Percentiles rank a stretch among this genome's conserved stretches.
phyloP scores from a whole-genome alignment of 1,140 invertebrate genomes.

The Drosophila santomea region DNA sequence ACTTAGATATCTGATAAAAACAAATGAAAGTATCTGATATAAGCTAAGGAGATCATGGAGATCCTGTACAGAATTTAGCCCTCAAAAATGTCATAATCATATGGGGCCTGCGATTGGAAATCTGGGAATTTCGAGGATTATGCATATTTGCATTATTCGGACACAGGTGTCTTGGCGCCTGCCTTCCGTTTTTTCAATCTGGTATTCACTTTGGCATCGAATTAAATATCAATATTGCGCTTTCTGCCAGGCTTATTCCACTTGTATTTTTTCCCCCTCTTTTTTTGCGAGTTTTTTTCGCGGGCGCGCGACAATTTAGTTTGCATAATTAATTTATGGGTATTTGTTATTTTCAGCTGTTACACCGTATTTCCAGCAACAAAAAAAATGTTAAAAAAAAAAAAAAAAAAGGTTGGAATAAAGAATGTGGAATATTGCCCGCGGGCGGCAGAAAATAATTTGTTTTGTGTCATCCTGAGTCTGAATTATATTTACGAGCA shows the following conservation, averaged over 20 bases:
- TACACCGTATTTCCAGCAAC: neutral
- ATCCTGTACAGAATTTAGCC: too few relatives aligned
- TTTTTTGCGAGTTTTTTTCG: neutral
- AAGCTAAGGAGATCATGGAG: too few relatives aligned
- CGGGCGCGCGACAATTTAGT: conserved; percentile 39
- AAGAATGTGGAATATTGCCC: conserved; percentile 53
- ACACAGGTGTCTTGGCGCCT: conserved; percentile 20
- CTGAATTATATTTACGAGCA: conserved; percentile 26
- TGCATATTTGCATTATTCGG: conserved; percentile 5
- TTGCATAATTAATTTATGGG: conserved; percentile 60
- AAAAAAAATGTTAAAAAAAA: conserved; percentile 1
- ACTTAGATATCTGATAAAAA: too few relatives aligned
- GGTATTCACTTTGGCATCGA: conserved; percentile 7
- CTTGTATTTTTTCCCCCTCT: conserved; percentile 3
- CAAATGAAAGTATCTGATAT: too few relatives aligned
- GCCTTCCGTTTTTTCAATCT: conserved; percentile 10
- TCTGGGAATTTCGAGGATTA: conserved; percentile 10
- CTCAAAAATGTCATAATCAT: neutral
- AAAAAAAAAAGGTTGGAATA: conserved; percentile 1
- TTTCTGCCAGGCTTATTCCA: conserved; percentile 1
- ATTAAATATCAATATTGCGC: conserved; percentile 13
- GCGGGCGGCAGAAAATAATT: conserved; percentile 20
- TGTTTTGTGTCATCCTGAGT: neutral
- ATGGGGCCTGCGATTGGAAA: neutral
- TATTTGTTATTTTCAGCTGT: conserved; percentile 21